Evolutionary conservation across 2,797 vertebrate genomes (phyloP), one percentile per base, ranked within the genome.

Genomic region (Serranus cabrilla): DNA sequence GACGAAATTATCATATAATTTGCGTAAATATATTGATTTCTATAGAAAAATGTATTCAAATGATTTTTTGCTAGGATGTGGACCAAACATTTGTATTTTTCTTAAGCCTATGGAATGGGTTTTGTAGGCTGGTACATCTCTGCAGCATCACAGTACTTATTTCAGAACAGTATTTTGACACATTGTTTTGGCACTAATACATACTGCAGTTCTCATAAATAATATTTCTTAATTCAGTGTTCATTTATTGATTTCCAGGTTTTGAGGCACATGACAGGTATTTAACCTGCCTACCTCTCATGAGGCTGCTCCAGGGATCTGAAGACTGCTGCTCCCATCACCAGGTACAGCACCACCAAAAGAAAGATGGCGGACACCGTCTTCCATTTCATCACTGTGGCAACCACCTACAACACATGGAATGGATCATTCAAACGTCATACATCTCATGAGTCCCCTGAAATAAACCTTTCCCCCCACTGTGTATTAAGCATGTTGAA

Each of bases 331-430:
- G 97, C 98, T 90, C 98, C 98, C 69, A 97, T 96, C 92, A 99
- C 96, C 93, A 99, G 94, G 85, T 99, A 99, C 71, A 98, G 92
- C 20, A 98, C 97, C 61, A 99, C 97, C 94, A 99, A 93, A 75
- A 98, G 92, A 92, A 99, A 99, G 87, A 98, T 97, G 81, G 96
- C 97, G 34, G 96, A 95, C 72, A 98, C 97, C 0, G 97, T 99
- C 95, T 98, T 99, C 97, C 98, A 97, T 95, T 99, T 98, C 98
- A 99, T 99, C 88, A 98, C 98, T 90, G 96, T 97, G 91, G 97
- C 95, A 81, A 96, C 87, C 78, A 92, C 86, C 93, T 94, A 45
- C 21, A 91, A 94, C 65, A 92, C 74, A 34, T 60, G 79, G 47
- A 80, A 39, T 63, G 79, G 52, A 81, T 88, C 73, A 90, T 11